phyloP scores from a whole-genome alignment of 2,113 vertebrate species.

The Calidris pygmaea region DNA sequence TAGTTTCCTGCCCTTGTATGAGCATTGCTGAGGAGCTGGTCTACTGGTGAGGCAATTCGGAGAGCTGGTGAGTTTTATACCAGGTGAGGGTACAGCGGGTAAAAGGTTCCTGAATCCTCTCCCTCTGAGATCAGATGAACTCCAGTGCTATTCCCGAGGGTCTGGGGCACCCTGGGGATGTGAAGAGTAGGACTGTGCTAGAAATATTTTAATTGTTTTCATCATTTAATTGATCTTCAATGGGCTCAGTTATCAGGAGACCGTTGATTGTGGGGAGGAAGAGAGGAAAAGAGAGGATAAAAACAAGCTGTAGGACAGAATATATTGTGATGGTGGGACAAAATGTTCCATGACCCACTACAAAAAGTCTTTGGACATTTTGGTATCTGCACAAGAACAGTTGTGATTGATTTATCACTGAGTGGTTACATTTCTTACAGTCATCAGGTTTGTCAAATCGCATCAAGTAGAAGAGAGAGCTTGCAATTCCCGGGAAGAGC shows the following conservation, averaged over 20 bases:
- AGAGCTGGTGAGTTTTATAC: neutral
- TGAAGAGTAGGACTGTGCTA: neutral
- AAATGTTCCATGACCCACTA: neutral
- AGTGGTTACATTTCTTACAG: neutral
- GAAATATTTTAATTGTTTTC: neutral
- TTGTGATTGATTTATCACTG: neutral
- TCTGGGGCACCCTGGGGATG: neutral
- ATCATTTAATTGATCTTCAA: neutral
- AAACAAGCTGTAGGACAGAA: neutral
- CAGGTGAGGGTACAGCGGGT: accelerated
- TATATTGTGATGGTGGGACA: neutral
- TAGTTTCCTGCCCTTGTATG: neutral
- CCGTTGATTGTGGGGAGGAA: neutral
- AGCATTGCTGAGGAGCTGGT: neutral
- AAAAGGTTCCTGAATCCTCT: neutral
- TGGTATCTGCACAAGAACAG: neutral
- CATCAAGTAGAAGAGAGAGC: neutral
- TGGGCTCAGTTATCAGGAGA: neutral
- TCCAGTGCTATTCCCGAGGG: neutral
- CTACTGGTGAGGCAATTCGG: neutral
- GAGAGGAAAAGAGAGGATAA: neutral
- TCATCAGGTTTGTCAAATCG: neutral
- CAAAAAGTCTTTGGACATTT: neutral
- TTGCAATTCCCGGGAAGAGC: neutral
- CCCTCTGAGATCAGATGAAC: neutral